Evolutionary conservation across 2,797 vertebrate species (phyloP).

Genomic region (Enteromius afrohamiltoni): DNA sequence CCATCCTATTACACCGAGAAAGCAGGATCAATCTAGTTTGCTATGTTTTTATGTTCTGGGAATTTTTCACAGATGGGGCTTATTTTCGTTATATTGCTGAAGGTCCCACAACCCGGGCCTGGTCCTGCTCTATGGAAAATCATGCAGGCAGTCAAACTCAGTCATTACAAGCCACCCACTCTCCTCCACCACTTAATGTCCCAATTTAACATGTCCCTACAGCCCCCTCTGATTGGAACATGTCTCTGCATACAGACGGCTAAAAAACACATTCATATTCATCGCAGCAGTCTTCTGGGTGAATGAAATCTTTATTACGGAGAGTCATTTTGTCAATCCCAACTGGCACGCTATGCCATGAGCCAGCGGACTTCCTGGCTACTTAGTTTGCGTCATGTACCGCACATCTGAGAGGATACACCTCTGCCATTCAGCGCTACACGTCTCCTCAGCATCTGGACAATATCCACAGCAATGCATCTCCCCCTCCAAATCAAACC

Average conservation of each 20-base stretch:
- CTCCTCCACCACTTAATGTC: conserved; percentile 60
- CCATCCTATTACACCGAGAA: too few species aligned
- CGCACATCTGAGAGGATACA: conserved; percentile 46
- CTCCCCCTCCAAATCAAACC: conserved; percentile 60
- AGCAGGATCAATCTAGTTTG: neutral
- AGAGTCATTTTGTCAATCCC: conserved; percentile 26
- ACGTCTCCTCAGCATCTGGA: conserved; percentile 55
- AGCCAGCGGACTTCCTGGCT: conserved; percentile 40
- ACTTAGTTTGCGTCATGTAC: conserved; percentile 39
- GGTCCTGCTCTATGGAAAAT: conserved; percentile 59
- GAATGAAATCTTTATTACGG: conserved; percentile 47
- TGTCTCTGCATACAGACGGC: conserved; percentile 59
- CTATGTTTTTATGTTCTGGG: neutral
- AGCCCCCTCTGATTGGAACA: conserved; percentile 56
- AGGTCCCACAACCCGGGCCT: neutral
- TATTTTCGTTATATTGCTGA: neutral
- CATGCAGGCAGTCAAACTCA: conserved; percentile 58
- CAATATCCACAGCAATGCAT: conserved; percentile 50
- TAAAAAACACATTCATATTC: conserved; percentile 61
- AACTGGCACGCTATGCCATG: conserved; percentile 21
- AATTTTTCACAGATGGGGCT: neutral
- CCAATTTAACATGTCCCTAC: conserved; percentile 59
- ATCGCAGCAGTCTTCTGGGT: conserved; percentile 47
- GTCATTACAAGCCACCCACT: conserved; percentile 62
- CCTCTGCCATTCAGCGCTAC: conserved; percentile 29